Evolutionary conservation across 2,113 vertebrate genomes (phyloP).

Genomic region (Rhynchopsitta pachyrhyncha): DNA sequence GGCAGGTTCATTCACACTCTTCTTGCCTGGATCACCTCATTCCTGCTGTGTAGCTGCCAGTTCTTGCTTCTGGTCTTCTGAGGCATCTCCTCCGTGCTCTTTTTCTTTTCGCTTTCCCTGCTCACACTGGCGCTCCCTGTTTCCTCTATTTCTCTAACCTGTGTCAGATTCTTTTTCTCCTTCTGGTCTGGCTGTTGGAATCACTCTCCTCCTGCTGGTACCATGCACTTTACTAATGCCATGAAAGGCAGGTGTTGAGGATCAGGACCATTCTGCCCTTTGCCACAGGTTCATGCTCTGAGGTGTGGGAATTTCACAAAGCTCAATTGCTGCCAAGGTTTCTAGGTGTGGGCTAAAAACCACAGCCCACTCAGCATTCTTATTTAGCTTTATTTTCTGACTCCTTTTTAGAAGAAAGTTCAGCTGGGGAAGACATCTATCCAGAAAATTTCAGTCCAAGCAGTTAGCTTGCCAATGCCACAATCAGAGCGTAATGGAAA

Average conservation of each 20-base stretch:
- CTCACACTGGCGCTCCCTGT: neutral
- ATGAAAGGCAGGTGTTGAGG: rapidly evolving
- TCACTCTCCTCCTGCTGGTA: neutral
- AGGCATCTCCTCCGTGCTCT: rapidly evolving
- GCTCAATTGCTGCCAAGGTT: neutral
- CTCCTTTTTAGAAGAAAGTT: neutral
- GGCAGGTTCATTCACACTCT: neutral
- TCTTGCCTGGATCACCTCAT: neutral
- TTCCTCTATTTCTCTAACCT: neutral
- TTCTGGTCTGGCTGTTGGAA: neutral
- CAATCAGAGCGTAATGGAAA: neutral
- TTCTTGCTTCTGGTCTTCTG: neutral
- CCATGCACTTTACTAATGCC: rapidly evolving
- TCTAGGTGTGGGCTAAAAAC: neutral
- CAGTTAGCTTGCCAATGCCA: neutral
- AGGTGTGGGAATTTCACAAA: neutral
- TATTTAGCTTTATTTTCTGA: neutral
- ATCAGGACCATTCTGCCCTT: neutral
- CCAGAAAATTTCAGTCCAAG: neutral
- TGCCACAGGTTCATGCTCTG: neutral
- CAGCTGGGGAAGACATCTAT: neutral
- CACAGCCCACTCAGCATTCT: neutral
- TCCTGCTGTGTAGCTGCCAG: neutral
- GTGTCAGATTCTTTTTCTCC: neutral
- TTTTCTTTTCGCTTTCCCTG: neutral